Evolutionary conservation across 1,140 invertebrate species (phyloP).

Genomic region (Drosophila lowei): DNA sequence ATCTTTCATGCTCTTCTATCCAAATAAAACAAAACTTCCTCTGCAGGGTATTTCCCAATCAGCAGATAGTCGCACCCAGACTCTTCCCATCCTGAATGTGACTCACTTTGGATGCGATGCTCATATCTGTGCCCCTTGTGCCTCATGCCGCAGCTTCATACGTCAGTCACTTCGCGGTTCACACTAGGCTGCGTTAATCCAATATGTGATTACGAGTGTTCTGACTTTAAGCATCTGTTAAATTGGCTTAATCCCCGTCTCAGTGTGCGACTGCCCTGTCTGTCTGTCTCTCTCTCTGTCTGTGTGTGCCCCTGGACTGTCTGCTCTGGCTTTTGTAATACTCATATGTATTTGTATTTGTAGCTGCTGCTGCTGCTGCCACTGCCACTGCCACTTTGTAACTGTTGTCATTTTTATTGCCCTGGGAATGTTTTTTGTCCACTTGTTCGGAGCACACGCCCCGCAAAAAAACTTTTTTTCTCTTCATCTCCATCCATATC

Average conservation of each 20-base stretch:
- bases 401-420: constrained; percentile 82
- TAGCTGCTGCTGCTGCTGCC: constrained; percentile 25
- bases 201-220: constrained; percentile 66
- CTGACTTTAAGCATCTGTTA: constrained; percentile 57
- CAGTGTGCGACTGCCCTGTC: constrained; percentile 17
- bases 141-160: not conserved
- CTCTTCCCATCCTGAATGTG: not conserved
- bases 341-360: constrained; percentile 18
- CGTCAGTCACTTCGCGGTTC: constrained; percentile 16
- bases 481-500: constrained; percentile 11
- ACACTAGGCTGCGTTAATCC: constrained; percentile 67
- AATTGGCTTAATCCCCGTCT: constrained; percentile 41
- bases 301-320: constrained; percentile 28
- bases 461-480: constrained; percentile 43
- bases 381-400: constrained; percentile 75
- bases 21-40: not conserved
- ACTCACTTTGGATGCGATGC: constrained; percentile 36
- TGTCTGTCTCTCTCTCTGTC: not conserved
- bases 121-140: constrained; percentile 10
- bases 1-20: too few relatives aligned
- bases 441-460: constrained; percentile 64
- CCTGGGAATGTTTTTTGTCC: constrained; percentile 79
- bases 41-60: constrained; percentile 31
- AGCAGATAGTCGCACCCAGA: too few relatives aligned
- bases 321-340: constrained; percentile 56